Conservation (phyloP, 1,140 invertebrate genomes). For the Gonatopus flavifemur region DNA sequence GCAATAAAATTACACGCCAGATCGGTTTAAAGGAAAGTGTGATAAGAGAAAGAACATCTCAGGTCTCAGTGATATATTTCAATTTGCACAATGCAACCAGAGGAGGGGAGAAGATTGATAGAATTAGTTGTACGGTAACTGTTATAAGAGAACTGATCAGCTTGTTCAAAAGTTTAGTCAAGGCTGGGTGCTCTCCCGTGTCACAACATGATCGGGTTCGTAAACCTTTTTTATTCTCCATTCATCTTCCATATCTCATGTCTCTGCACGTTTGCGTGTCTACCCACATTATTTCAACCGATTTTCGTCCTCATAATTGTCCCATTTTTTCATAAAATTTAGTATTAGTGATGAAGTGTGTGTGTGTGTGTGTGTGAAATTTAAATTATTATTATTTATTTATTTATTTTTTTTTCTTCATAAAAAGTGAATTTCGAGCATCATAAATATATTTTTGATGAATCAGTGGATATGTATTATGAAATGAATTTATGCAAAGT, state of each 20-base stretch:
- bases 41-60: no score
- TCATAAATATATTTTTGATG: neutral
- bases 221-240: conserved; percentile 11
- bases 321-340: no score
- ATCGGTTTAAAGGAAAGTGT: no score
- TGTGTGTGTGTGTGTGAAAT: neutral
- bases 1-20: no score
- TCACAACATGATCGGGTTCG: conserved; percentile 37
- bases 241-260: no score
- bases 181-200: conserved; percentile 23
- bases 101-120: conserved; percentile 25
- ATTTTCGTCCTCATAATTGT: no score
- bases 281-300: no score
- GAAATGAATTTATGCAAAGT: neutral
- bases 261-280: neutral
- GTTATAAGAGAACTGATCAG: conserved; percentile 30
- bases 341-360: no score
- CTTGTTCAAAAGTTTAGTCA: conserved; percentile 35
- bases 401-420: no score
- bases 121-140: conserved; percentile 18
- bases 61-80: no score
- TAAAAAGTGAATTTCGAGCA: neutral
- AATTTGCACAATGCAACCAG: no score
- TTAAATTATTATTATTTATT: neutral
- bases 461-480: no score